phyloP scores from a whole-genome alignment of 37 sponge, comb jelly and placozoan species.

The Halichondria panicea region DNA sequence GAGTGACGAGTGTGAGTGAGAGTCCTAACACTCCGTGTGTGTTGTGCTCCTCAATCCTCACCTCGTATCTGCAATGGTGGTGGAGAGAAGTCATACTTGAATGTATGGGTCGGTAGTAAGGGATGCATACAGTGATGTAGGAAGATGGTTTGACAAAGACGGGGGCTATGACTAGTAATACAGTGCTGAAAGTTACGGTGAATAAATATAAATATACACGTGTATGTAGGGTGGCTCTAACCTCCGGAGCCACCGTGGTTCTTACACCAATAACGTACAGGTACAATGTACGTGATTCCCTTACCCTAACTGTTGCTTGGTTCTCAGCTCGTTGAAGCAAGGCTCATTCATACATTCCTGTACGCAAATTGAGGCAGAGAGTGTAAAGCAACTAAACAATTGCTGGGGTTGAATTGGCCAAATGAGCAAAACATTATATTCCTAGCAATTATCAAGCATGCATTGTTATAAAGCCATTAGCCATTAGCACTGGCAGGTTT shows the following conservation, averaged over 20 bases:
- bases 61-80: too few relatives aligned
- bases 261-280: neutral
- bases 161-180: neutral
- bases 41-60: slow-evolving; percentile 22
- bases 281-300: neutral
- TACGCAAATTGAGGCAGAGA: neutral
- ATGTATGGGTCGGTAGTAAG: too few relatives aligned
- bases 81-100: too few relatives aligned
- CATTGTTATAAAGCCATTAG: neutral
- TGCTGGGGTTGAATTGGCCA: too few relatives aligned
- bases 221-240: too few relatives aligned
- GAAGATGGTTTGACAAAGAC: neutral
- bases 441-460: too few relatives aligned
- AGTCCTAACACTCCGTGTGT: slow-evolving; percentile 75
- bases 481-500: neutral
- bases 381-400: too few relatives aligned
- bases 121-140: too few relatives aligned
- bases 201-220: too few relatives aligned
- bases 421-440: too few relatives aligned
- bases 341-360: slow-evolving; percentile 73
- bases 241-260: too few relatives aligned
- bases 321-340: slow-evolving; percentile 78
- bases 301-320: slow-evolving; percentile 81
- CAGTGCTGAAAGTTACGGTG: neutral
- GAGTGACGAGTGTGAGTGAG: slow-evolving; percentile 73